Base-by-base conservation (phyloP, 2,888 invertebrate genomes). In the Megamerina dolium region DNA sequence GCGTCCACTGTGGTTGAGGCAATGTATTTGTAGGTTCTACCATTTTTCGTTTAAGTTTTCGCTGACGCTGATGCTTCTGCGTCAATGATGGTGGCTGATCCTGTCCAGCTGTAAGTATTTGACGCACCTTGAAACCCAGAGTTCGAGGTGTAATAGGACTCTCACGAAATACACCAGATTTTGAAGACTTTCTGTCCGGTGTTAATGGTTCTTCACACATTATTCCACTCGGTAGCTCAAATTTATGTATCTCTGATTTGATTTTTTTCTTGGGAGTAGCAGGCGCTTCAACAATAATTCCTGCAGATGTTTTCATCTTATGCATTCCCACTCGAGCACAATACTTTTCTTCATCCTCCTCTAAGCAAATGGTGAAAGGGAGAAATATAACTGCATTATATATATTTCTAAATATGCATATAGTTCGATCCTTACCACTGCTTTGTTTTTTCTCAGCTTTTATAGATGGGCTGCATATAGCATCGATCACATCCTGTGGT, bases 131-230 rank as follows among this genome's bases (percentile, higher is more conserved):
- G 31, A 59, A 59, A 18, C 59, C 60, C 14, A 44, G 13, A 3
- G 48, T 29, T 14, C 32, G 40, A 37, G 66, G 65, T 1, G 65
- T 57, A n/a, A 51, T 34, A 1, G 61, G 60, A 43, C 58, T 48
- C 43, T 64, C 67, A 9, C 51, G 57, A 14, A 68, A 68, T 41
- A 55, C 52, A 26, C 39, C 37, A 30, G 46, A 40, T 17, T 18
- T 17, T 5, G 35, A 41, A 16, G 54, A 47, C 35, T 56, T 55
- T 2, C 44, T 48, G 6, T 27, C 51, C 5, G 69, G 69, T 0
- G 68, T 63, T 5, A 53, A 23, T 3, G 63, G 61, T 49, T 66
- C 66, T 5, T 67, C 64, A 16, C 52, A 46, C 3, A 69, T 56
- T n/a, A 53, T 53, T n/a, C 69, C 68, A 9, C 61, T 58, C 3